A percentile compares a stretch with the other conserved stretches of the same genome.
These are phyloP conservation scores for Hypanus sabinus DNA, from an alignment of 2,113 vertebrate genomes.

Conservation along the genomic window DNA sequence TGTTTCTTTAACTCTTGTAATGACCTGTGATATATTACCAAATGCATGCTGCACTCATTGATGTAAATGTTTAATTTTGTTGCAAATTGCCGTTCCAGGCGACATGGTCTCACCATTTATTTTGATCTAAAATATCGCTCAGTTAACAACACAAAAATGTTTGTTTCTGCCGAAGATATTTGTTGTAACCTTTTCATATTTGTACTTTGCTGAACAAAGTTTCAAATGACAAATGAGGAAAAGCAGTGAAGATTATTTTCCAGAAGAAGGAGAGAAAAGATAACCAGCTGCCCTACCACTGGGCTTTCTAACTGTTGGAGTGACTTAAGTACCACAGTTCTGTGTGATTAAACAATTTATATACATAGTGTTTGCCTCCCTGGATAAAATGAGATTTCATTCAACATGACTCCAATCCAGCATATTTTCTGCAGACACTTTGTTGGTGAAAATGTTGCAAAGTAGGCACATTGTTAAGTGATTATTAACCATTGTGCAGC, in stretches of 20 bases:
- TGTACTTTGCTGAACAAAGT: neutral
- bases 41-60: conserved; percentile 42
- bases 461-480: neutral
- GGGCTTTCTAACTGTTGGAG: neutral
- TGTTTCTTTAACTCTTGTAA: conserved; percentile 44
- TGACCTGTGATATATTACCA: conserved; percentile 44
- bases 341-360: neutral
- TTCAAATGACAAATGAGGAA: neutral
- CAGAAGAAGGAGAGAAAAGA: neutral
- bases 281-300: neutral
- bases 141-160: neutral
- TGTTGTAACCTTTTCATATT: neutral
- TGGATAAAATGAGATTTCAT: neutral
- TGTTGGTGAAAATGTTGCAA: neutral
- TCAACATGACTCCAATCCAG: neutral
- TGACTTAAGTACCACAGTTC: neutral
- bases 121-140: neutral
- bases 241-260: neutral
- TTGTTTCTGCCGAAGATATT: neutral
- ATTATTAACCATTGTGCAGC: neutral
- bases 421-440: neutral
- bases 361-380: neutral
- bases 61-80: conserved; percentile 40
- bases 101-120: conserved; percentile 10
- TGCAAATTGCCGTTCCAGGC: conserved; percentile 26